Percentiles rank a stretch among this genome's conserved stretches.
Evolutionary conservation across 2,113 vertebrate species (phyloP).

Genomic region (Megalops atlanticus): DNA sequence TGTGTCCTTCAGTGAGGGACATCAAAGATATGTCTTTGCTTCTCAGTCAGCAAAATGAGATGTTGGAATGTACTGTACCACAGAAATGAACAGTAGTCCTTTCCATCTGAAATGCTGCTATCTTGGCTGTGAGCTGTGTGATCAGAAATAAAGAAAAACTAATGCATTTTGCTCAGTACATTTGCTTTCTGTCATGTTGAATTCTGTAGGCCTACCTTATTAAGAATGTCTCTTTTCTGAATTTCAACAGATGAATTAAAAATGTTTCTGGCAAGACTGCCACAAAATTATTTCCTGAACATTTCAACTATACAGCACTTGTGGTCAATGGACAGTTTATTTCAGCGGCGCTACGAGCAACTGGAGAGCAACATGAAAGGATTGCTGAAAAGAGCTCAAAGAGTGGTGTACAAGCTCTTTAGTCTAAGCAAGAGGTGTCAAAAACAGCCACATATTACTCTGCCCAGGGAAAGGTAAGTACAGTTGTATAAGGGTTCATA

Average conservation of each 20-base stretch:
- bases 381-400: slow-evolving; percentile 85
- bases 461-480: slow-evolving; percentile 86
- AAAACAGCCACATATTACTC: slow-evolving; percentile 85
- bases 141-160: neutral
- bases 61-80: slow-evolving; percentile 11
- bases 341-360: slow-evolving; percentile 90
- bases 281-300: slow-evolving; percentile 91
- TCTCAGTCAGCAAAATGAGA: slow-evolving; percentile 45
- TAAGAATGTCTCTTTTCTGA: neutral
- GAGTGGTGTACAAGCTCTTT: slow-evolving; percentile 93
- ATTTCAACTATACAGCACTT: slow-evolving; percentile 85
- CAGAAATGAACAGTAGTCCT: slow-evolving; percentile 2
- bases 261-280: slow-evolving; percentile 86
- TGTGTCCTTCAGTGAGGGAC: slow-evolving; percentile 54
- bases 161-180: neutral
- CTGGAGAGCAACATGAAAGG: slow-evolving; percentile 86
- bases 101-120: neutral
- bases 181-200: neutral
- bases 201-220: neutral
- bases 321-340: slow-evolving; percentile 89
- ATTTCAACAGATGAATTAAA: slow-evolving; percentile 89
- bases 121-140: neutral
- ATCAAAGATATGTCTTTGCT: slow-evolving; percentile 30
- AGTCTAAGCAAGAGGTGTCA: slow-evolving; percentile 94
- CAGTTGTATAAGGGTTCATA: slow-evolving; percentile 14